These are phyloP conservation scores for Pleuronectes platessa DNA, from an alignment of 2,113 vertebrate genomes.

Conservation along the genomic window DNA sequence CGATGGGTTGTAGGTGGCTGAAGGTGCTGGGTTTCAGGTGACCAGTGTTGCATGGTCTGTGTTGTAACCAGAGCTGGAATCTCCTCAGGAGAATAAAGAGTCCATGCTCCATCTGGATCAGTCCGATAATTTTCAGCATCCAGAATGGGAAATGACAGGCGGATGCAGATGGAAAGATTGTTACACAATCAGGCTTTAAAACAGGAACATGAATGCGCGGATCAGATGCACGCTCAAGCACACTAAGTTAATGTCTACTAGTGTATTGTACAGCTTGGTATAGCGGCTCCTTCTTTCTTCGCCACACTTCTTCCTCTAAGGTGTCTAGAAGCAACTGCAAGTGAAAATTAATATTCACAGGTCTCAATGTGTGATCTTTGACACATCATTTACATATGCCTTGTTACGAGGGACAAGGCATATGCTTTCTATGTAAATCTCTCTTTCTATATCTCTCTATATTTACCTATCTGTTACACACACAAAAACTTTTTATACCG, in stretches of 20 bases:
- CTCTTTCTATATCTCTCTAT: not conserved
- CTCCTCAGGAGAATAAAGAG: constrained; percentile 40
- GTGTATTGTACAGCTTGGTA: not conserved
- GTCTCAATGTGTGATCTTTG: constrained; percentile 67
- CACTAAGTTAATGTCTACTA: not conserved
- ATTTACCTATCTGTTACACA: constrained; percentile 1
- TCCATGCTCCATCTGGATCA: not conserved
- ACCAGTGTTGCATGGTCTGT: constrained; percentile 48
- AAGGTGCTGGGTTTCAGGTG: constrained; percentile 54
- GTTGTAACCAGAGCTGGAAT: constrained; percentile 62
- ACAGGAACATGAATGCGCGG: not conserved
- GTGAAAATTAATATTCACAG: constrained; percentile 73
- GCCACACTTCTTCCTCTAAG: constrained; percentile 9
- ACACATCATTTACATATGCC: constrained; percentile 59
- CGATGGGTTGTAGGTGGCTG: constrained; percentile 46
- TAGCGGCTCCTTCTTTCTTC: constrained; percentile 20
- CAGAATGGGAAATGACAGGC: not conserved
- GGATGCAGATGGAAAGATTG: not conserved
- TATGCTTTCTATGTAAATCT: not conserved
- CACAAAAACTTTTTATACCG: constrained; percentile 39
- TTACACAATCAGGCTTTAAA: not conserved
- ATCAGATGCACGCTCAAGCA: constrained; percentile 8
- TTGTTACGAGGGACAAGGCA: constrained; percentile 49
- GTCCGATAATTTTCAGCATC: not conserved
- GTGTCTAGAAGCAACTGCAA: constrained; percentile 53